phyloP scores from a whole-genome alignment of 2,797 vertebrate species.

The Fratercula arctica region DNA sequence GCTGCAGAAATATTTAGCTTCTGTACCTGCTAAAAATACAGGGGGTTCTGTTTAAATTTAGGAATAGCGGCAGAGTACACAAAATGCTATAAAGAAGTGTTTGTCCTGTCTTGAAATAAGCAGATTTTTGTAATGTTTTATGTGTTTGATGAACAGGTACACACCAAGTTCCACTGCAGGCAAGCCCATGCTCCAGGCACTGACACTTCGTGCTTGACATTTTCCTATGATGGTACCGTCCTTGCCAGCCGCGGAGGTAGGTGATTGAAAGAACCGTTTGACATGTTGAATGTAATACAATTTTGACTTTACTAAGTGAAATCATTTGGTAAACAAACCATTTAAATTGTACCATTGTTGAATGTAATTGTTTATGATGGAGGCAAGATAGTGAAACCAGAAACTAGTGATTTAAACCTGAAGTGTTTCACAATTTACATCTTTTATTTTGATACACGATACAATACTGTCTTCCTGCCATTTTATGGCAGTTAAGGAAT shows the following conservation, averaged over 20 bases:
- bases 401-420: neutral
- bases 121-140: neutral
- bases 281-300: neutral
- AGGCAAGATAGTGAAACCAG: neutral
- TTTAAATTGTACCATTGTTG: neutral
- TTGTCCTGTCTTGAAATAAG: neutral
- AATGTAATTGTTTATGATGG: neutral
- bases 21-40: neutral
- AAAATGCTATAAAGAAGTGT: neutral
- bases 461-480: neutral
- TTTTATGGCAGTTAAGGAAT: neutral
- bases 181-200: constrained; percentile 90
- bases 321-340: neutral
- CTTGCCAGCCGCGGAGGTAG: constrained; percentile 95
- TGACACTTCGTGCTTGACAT: constrained; percentile 89
- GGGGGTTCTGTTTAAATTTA: neutral
- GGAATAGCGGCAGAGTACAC: neutral
- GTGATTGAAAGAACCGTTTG: constrained; percentile 32
- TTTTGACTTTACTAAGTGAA: neutral
- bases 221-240: constrained; percentile 90
- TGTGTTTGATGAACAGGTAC: constrained; percentile 82
- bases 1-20: neutral
- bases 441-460: neutral
- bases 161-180: constrained; percentile 96
- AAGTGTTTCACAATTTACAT: neutral